Evolutionary conservation across 2,888 invertebrate species (phyloP).

Genomic region (Agonopterix heracliana): DNA sequence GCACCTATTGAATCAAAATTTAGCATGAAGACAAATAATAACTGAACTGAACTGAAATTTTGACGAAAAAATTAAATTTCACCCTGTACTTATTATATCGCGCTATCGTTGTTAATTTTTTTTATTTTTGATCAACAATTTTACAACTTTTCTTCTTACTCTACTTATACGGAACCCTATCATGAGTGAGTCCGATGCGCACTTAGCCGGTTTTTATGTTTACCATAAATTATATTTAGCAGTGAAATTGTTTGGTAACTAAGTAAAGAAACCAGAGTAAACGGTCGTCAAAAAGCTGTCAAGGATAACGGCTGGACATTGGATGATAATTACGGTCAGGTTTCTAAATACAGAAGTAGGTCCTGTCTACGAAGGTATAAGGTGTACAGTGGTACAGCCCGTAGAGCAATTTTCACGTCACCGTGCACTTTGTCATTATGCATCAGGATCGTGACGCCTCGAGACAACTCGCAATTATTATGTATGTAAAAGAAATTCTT

Average conservation of each 20-base stretch:
- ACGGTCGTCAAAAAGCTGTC: slow-evolving; percentile 4
- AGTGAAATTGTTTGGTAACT: neutral
- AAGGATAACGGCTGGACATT: slow-evolving; percentile 10
- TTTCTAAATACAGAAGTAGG: slow-evolving; percentile 18
- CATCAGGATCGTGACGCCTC: slow-evolving; percentile 75
- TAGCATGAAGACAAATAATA: too few relatives aligned
- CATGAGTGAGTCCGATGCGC: too few relatives aligned
- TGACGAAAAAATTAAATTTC: too few relatives aligned
- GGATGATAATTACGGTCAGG: slow-evolving; percentile 28
- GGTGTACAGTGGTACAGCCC: slow-evolving; percentile 29
- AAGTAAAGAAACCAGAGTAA: neutral
- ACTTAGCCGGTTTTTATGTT: too few relatives aligned
- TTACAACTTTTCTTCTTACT: too few relatives aligned
- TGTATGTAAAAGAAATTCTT: slow-evolving; percentile 75
- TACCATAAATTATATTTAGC: too few relatives aligned
- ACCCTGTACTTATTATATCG: neutral
- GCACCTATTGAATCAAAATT: too few relatives aligned
- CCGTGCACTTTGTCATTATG: slow-evolving; percentile 73
- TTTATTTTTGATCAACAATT: too few relatives aligned
- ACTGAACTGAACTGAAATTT: too few relatives aligned
- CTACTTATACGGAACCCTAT: too few relatives aligned
- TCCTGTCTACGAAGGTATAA: slow-evolving; percentile 15
- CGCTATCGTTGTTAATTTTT: neutral
- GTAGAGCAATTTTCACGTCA: slow-evolving; percentile 73
- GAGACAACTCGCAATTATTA: slow-evolving; percentile 74